phyloP scores from a whole-genome alignment of 2,888 invertebrate species.

The Leucophenga maculata region DNA sequence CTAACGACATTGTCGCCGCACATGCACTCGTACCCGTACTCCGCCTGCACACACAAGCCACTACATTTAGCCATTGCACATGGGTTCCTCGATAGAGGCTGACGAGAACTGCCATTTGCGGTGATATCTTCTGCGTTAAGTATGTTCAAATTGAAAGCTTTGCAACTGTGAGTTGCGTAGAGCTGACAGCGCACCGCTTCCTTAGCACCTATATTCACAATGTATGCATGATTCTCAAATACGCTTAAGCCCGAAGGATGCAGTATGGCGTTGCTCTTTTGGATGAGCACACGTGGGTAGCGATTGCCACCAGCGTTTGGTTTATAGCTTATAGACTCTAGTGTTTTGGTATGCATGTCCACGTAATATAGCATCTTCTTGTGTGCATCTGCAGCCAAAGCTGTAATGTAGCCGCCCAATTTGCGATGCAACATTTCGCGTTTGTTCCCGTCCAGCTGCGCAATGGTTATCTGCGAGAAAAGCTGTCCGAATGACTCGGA shows the following conservation, averaged over 20 bases:
- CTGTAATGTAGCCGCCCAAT: constrained; percentile 71
- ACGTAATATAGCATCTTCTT: constrained; percentile 82
- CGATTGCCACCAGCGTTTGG: constrained; percentile 65
- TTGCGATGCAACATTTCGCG: constrained; percentile 70
- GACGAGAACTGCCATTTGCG: constrained; percentile 75
- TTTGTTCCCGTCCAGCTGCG: constrained; percentile 75
- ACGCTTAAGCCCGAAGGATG: constrained; percentile 80
- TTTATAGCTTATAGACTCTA: constrained; percentile 74
- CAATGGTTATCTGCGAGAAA: constrained; percentile 74
- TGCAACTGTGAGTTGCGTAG: constrained; percentile 74
- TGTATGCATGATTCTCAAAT: constrained; percentile 85
- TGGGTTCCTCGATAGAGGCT: constrained; percentile 73
- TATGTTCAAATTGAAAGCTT: constrained; percentile 71
- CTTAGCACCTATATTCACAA: constrained; percentile 75
- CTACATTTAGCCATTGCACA: constrained; percentile 75
- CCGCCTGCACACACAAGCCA: constrained; percentile 77
- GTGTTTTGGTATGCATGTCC: constrained; percentile 76
- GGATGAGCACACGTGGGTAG: constrained; percentile 71
- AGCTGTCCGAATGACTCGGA: constrained; percentile 72
- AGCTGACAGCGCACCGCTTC: constrained; percentile 77
- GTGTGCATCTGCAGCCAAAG: constrained; percentile 74
- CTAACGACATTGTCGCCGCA: constrained; percentile 73
- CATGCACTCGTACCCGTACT: constrained; percentile 74
- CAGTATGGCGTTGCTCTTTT: constrained; percentile 72
- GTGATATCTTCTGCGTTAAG: constrained; percentile 74